phyloP scores from a whole-genome alignment of 2,888 invertebrate genomes.

The Mythimna ferrago region DNA sequence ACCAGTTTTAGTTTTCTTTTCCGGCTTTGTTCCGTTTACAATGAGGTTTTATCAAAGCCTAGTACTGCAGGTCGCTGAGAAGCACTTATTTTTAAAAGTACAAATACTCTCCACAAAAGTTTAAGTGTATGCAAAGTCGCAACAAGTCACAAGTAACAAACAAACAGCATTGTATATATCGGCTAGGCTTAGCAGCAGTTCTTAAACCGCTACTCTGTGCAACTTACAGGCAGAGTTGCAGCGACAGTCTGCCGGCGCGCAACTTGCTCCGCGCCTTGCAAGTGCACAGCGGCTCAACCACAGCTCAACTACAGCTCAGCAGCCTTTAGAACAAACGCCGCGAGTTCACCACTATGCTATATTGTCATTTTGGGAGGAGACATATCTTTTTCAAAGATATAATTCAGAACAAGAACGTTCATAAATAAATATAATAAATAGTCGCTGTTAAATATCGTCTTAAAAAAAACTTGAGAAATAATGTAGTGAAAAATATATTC shows the following conservation, averaged over 20 bases:
- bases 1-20: not conserved
- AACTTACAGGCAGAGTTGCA: conserved; percentile 30
- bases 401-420: not conserved
- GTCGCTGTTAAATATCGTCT: not conserved
- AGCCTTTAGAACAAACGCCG: conserved; percentile 33
- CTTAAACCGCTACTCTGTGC: conserved; percentile 42
- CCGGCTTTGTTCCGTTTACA: not conserved
- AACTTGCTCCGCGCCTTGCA: conserved; percentile 11
- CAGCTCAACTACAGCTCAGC: conserved; percentile 22
- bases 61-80: too few relatives aligned
- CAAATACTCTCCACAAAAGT: not conserved
- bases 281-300: conserved; percentile 19
- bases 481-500: not conserved
- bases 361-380: conserved; percentile 10
- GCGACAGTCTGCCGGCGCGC: conserved; percentile 25
- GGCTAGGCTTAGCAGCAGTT: conserved; percentile 41
- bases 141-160: conserved; percentile 13
- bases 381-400: conserved; percentile 1
- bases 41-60: too few relatives aligned
- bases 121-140: conserved; percentile 13
- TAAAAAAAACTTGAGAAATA: conserved; percentile 2
- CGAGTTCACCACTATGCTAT: conserved; percentile 34
- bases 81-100: not conserved
- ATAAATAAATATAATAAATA: not conserved
- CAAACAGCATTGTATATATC: conserved; percentile 35